Base-by-base conservation (phyloP, 2,797 vertebrate genomes). In the Falco berigora region DNA sequence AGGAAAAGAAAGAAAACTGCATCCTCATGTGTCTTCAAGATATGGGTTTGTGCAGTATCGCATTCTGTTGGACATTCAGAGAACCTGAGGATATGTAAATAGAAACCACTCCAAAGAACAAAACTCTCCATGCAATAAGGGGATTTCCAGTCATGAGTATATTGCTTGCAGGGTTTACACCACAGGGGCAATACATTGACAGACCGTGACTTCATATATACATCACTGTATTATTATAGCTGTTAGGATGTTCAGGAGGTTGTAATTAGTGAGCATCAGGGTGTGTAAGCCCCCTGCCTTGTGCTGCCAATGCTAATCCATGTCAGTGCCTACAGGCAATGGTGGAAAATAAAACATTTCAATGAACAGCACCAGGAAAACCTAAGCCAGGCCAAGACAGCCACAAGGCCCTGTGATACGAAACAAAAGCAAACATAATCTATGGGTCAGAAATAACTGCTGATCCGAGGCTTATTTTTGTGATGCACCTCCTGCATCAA, bases 201-300 rank as follows among this genome's bases (percentile, higher is more conserved):
- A 81, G 82, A 69, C 64, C 0, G 0, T 92, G 85, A 92, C 78
- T 96, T 92, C 82, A 90, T 94, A 40, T 69, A 83, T 86, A 91
- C 52, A 92, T 92, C 90, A 53, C 64, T 90, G 56, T 55, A 64
- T 85, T 96, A 92, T 92, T 96, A 81, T 32, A 88, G 63, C 71
- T 88, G 87, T 76, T 95, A 22, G 71, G 67, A 90, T 76, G 72
- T 71, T 94, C 94, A 85, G 91, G 86, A 96, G 89, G 86, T 90
- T 97, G 91, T 86, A 96, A 96, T 97, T 96, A 97, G 92, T 87
- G 87, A 94, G 80, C 92, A 94, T 85, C 89, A 94, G 94, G 87
- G 85, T 95, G 82, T 95, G 52, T 42, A 92, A 94, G 52, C 46
- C 67, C 89, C 89, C 91, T 53, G 80, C 14, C 3, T 86, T 72